A percentile compares a stretch with the other conserved stretches of the same genome.
Evolutionary conservation across 1,140 invertebrate genomes (phyloP).

Genomic region (Saccostrea glomerata): DNA sequence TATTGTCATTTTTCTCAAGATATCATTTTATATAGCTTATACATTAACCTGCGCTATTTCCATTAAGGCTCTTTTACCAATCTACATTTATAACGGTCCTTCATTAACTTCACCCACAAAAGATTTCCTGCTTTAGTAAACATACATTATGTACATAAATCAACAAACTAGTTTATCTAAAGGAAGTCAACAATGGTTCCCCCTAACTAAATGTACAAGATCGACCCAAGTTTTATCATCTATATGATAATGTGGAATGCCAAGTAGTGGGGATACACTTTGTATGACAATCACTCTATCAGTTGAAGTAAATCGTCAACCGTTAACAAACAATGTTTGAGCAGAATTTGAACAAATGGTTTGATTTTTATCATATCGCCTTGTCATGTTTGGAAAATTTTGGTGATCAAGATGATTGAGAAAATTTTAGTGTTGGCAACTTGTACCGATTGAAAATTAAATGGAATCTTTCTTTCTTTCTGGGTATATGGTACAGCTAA

Average conservation of each 20-base stretch:
- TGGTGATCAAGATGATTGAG: neutral
- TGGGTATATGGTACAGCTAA: neutral
- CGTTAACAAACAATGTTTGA: neutral
- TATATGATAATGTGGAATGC: conserved; percentile 31
- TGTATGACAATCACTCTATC: neutral
- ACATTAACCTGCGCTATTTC: neutral
- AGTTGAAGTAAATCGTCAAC: neutral
- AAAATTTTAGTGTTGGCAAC: conserved; percentile 5
- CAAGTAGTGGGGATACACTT: neutral
- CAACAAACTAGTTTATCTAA: conserved; percentile 18
- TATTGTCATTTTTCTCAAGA: neutral
- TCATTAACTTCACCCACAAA: conserved; percentile 1
- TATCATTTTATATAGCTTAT: too few relatives aligned
- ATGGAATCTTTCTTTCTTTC: neutral
- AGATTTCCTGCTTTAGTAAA: conserved; percentile 26
- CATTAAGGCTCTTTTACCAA: neutral
- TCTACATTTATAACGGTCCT: neutral
- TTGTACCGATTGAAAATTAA: neutral
- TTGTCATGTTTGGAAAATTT: conserved; percentile 1
- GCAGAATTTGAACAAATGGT: neutral
- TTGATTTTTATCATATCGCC: neutral
- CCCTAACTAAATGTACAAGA: neutral
- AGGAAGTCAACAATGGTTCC: conserved; percentile 25
- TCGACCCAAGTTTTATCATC: conserved; percentile 1
- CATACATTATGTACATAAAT: neutral